A percentile compares a stretch with the other conserved stretches of the same genome.
phyloP scores from a whole-genome alignment of 2,797 vertebrate genomes.

The Danio albolineatus region DNA sequence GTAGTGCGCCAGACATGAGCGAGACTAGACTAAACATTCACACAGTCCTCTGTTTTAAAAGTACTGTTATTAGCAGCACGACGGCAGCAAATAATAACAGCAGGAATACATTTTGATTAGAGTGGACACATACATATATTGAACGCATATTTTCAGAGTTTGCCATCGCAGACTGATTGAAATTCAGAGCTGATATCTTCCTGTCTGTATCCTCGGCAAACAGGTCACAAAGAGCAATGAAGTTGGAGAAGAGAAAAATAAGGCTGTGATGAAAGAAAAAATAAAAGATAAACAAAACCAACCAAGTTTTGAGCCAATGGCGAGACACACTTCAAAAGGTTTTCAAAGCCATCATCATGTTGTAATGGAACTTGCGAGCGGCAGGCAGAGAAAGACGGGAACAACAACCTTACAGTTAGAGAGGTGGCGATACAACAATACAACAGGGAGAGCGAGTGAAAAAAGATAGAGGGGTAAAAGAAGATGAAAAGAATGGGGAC shows the following conservation, averaged over 20 bases:
- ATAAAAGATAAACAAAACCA: conserved; percentile 14
- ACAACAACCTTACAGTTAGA: conserved; percentile 42
- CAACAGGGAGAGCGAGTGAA: conserved; percentile 51
- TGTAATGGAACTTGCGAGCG: conserved; percentile 45
- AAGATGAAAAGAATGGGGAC: conserved; percentile 45
- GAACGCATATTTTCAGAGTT: not conserved
- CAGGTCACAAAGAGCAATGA: conserved; percentile 19
- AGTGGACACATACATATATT: not conserved
- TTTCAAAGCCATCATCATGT: conserved; percentile 33
- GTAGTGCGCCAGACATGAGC: not conserved
- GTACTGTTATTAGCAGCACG: not conserved
- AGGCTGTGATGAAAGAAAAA: conserved; percentile 31
- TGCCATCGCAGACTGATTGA: not conserved
- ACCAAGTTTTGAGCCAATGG: conserved; percentile 28
- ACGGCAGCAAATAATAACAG: not conserved
- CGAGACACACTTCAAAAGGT: conserved; percentile 34
- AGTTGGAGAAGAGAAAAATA: conserved; percentile 27
- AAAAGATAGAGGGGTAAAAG: conserved; percentile 44
- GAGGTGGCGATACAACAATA: conserved; percentile 50
- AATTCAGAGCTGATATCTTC: conserved; percentile 14
- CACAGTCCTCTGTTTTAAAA: not conserved
- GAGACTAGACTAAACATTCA: not conserved
- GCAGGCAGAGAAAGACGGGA: conserved; percentile 29
- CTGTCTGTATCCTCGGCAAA: conserved; percentile 22
- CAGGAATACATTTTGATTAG: not conserved